A percentile compares a stretch with the other conserved stretches of the same genome.
These are phyloP conservation scores for Phrynocephalus versicolor DNA, from an alignment of 2,113 vertebrate species.

Conservation along the genomic window DNA sequence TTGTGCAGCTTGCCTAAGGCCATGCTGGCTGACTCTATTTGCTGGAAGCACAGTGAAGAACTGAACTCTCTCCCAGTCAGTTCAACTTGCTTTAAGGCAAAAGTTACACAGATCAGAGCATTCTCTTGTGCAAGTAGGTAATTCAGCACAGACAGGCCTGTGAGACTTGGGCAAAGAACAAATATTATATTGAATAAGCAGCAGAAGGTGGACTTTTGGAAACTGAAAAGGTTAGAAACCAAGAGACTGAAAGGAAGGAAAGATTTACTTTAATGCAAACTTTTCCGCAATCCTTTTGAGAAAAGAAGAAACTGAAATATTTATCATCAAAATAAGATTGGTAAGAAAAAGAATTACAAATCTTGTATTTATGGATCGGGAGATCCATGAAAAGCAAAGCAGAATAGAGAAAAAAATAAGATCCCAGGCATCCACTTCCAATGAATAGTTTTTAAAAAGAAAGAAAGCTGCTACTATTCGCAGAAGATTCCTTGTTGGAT, in stretches of 20 bases:
- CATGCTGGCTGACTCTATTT: too few species aligned
- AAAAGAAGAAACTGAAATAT: neutral
- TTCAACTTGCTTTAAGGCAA: neutral
- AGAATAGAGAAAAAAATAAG: neutral
- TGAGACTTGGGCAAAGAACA: neutral
- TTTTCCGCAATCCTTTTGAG: neutral
- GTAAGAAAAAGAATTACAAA: constrained; percentile 54
- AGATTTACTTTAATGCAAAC: neutral
- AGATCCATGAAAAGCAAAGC: neutral
- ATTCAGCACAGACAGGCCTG: neutral
- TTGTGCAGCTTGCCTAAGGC: too few species aligned
- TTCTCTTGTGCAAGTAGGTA: neutral
- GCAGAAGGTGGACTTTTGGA: neutral
- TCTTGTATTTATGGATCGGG: neutral
- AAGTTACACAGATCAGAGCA: neutral
- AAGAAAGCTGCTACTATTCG: neutral
- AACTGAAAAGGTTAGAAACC: neutral
- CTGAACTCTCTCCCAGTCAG: too few species aligned
- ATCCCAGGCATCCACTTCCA: neutral
- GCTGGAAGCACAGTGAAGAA: too few species aligned
- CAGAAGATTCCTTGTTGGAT: neutral
- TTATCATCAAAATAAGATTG: neutral
- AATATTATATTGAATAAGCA: neutral
- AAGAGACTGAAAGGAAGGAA: neutral
- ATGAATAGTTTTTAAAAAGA: neutral